Conservation (phyloP, 23 tunicate genomes). For the Phallusia fumigata region DNA sequence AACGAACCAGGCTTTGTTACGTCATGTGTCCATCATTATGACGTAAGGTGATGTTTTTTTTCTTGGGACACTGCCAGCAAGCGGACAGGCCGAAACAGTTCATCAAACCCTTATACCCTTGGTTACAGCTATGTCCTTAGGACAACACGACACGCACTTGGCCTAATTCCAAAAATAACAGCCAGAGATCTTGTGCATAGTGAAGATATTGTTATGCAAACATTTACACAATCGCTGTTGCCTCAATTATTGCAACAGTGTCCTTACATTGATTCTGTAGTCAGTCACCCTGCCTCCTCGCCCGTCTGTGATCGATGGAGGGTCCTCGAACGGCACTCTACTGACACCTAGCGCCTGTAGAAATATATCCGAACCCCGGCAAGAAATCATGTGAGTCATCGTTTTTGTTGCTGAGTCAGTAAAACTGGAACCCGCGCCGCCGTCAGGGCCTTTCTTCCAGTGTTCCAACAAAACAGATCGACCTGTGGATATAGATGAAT, state of each 20-base stretch:
- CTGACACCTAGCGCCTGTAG: slow-evolving; percentile 76
- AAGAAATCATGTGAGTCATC: slow-evolving; percentile 90
- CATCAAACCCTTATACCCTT: background rate
- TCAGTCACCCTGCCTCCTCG: slow-evolving; percentile 78
- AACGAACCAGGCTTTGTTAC: too few relatives aligned
- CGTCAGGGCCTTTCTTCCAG: slow-evolving; percentile 69
- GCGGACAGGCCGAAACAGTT: too few relatives aligned
- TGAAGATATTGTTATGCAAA: too few relatives aligned
- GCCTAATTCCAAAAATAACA: too few relatives aligned
- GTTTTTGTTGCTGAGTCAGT: slow-evolving; percentile 20
- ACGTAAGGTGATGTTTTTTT: too few relatives aligned
- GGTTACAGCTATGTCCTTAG: too few relatives aligned
- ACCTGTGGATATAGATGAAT: slow-evolving; percentile 27
- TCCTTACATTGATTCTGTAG: slow-evolving; percentile 74
- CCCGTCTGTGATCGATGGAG: slow-evolving; percentile 68
- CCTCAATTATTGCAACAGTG: background rate
- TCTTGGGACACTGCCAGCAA: too few relatives aligned
- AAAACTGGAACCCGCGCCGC: slow-evolving; percentile 45
- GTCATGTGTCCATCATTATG: too few relatives aligned
- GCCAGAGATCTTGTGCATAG: too few relatives aligned
- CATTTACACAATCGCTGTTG: too few relatives aligned
- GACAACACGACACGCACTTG: too few relatives aligned
- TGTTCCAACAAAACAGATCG: slow-evolving; percentile 84
- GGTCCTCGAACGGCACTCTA: slow-evolving; percentile 80
- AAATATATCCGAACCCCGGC: slow-evolving; percentile 81